Base-by-base conservation (phyloP, 2,797 vertebrate species). In the Danionella dracula region DNA sequence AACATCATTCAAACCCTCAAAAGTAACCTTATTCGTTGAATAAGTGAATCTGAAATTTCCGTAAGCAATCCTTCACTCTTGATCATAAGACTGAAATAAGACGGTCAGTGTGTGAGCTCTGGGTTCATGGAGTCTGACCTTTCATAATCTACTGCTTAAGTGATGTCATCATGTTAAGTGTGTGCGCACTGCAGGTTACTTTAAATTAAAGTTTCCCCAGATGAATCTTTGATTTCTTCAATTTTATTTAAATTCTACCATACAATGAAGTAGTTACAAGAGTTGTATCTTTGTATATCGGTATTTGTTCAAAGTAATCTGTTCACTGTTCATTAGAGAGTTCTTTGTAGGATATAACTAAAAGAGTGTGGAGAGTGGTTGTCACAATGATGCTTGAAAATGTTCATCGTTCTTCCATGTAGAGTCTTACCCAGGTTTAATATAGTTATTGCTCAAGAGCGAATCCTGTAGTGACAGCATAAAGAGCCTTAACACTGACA, bases 1-100 rank as follows among this genome's bases (percentile, higher is more conserved):
- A n/a, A n/a, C 50, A 55, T 74, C 71, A 64, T 76, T 80, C 79
- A n/a, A n/a, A n/a, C n/a, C n/a, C n/a, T 87, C 80, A 83, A 86
- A 81, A 79, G 79, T 75, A 64, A 74, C 76, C 81, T 85, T 87
- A 82, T 87, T 87, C 71, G 75, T 53, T 54, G 85, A 85, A 82
- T 80, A 56, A 57, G 29, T 5, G 73, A 78, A 80, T 76, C 79
- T 67, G 67, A 59, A 78, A 68, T 62, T 71, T 75, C 72, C 75
- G 75, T 68, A 77, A 31, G 5, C 10, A 35, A 31, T 42, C 9
- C 42, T 57, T 58, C 13, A 64, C n/a, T n/a, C 29, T 49, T 35
- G 57, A 41, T 9, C 15, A 15, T 2, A 4, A 8, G 41, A 16
- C 17, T 19, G 5, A 58, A 48, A 27, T 2, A 21, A 48, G 32